Conservation (phyloP, 2,888 invertebrate species). For the Papilio protenor region DNA sequence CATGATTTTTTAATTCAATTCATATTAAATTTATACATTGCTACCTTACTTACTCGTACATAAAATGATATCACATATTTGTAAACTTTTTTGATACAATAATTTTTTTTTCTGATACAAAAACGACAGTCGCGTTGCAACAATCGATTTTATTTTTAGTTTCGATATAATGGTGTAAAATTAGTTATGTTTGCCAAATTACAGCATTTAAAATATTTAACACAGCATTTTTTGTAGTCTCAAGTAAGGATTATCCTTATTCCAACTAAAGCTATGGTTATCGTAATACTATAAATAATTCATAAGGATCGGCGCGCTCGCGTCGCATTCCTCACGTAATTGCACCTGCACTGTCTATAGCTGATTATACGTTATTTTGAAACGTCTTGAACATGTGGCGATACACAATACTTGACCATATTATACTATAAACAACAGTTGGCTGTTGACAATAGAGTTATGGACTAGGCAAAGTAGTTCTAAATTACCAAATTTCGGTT, state of each 20-base stretch:
- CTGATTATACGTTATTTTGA: slow-evolving; percentile 32
- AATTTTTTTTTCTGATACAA: no score
- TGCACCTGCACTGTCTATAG: slow-evolving; percentile 34
- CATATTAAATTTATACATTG: neutral
- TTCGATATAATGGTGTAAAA: no score
- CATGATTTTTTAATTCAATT: neutral
- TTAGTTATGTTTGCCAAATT: no score
- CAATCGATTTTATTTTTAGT: no score
- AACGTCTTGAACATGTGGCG: slow-evolving; percentile 26
- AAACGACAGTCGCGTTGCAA: no score
- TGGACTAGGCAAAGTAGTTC: no score
- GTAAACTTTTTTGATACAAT: no score
- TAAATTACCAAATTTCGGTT: no score
- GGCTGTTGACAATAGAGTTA: no score
- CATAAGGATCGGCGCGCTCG: slow-evolving; percentile 31
- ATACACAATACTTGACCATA: neutral
- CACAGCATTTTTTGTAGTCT: neutral
- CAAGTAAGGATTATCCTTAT: neutral
- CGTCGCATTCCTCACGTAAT: slow-evolving; percentile 32
- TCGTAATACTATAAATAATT: slow-evolving; percentile 39
- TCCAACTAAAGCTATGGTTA: neutral
- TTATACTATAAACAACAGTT: no score
- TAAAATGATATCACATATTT: no score
- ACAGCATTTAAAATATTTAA: no score
- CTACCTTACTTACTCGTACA: neutral